Base-by-base conservation (phyloP, 2,797 vertebrate species). In the Crenichthys baileyi region DNA sequence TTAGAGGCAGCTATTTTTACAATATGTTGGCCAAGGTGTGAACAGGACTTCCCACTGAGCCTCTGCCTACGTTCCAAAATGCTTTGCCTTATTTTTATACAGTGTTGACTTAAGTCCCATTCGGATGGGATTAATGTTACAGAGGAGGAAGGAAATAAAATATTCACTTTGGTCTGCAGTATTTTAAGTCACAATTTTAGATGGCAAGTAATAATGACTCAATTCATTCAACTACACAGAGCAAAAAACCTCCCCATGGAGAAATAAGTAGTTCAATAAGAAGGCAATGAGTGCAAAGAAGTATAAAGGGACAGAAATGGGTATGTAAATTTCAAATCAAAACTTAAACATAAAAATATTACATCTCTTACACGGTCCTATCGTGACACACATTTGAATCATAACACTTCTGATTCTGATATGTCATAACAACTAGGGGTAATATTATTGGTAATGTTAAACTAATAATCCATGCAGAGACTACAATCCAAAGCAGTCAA, bases 1-100 rank as follows among this genome's bases (percentile, higher is more conserved):
- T 56, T 71, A 77, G 68, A 76, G 41, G 61, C 51, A 76, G 22
- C 51, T n/a, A 20, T 82, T 70, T 73, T 15, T 26, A 70, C 51
- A 41, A 53, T 22, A 70, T 24, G 50, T 72, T 79, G 68, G 80
- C 65, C 16, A 24, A 20, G 48, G 63, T 70, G 31, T 29, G 29
- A 67, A 24, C 36, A 29, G 41, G 63, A 68, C 39, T 48, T 29
- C 75, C 44, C 39, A 22, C 73, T 39, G 73, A 80, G 67, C 70
- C 51, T n/a, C 48, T 44, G 46, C 75, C 72, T 67, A 18, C 12
- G 5, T 61, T 48, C 70, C 18, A 29, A 41, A 73, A 46, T 12
- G 36, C 36, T 73, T 20, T 53, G 24, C 5, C 20, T 46, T 70
- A 72, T 75, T 73, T 2, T 73, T 65, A 50, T 26, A n/a, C 9